Percentiles rank a stretch among this genome's conserved stretches.
phyloP scores from a whole-genome alignment of 2,113 vertebrate species.

The Alexandromys fortis region DNA sequence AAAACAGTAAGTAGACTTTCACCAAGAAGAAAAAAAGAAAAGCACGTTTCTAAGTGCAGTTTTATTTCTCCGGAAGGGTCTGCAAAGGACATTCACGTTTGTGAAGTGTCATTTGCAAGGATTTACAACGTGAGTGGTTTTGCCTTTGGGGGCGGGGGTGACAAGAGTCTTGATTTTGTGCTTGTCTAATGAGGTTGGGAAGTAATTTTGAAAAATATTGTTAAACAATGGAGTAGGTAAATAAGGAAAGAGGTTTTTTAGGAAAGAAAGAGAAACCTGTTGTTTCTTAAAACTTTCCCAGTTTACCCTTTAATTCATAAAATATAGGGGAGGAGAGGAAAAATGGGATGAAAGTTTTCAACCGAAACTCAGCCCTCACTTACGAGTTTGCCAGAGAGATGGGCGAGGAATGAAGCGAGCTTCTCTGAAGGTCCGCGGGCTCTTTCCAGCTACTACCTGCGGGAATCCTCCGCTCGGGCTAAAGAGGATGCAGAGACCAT shows the following conservation, averaged over 20 bases:
- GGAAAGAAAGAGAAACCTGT: conserved; percentile 36
- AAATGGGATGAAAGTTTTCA: conserved; percentile 38
- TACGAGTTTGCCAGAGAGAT: conserved; percentile 81
- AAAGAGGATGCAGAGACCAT: conserved; percentile 91
- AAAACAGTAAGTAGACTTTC: conserved; percentile 38
- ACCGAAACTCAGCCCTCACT: conserved; percentile 73
- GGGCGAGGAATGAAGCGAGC: conserved; percentile 73
- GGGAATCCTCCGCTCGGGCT: conserved; percentile 80
- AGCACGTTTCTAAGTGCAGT: background rate
- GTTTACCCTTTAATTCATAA: conserved; percentile 14
- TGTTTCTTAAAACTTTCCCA: conserved; percentile 4
- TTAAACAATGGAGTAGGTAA: conserved; percentile 4
- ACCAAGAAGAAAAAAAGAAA: background rate
- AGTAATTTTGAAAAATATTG: conserved; percentile 30
- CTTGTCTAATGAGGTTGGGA: background rate
- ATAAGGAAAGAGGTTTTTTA: background rate
- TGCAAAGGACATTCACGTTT: conserved; percentile 30
- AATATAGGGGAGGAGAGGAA: background rate
- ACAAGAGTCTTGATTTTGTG: background rate
- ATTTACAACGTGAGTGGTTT: background rate
- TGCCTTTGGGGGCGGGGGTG: background rate
- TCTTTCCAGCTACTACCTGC: conserved; percentile 85
- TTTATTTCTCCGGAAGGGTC: conserved; percentile 48
- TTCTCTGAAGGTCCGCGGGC: conserved; percentile 72
- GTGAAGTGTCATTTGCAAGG: conserved; percentile 7